Conservation (phyloP, 2,113 vertebrate genomes). For the Ophthalmolycus amberensis region DNA sequence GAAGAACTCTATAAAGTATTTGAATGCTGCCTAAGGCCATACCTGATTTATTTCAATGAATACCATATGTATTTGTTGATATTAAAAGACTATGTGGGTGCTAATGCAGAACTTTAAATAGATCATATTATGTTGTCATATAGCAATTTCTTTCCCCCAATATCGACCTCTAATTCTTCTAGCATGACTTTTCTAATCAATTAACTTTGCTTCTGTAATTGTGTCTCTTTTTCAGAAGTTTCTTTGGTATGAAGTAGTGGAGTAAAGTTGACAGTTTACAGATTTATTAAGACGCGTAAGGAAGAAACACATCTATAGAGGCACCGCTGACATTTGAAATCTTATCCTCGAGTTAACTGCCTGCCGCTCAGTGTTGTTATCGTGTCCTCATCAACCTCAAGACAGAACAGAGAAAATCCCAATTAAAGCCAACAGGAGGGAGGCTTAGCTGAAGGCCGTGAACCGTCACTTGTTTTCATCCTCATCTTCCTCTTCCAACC, state of each 20-base stretch:
- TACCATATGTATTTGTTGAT: neutral
- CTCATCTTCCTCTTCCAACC: constrained; percentile 5
- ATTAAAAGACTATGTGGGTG: constrained; percentile 10
- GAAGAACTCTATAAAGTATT: neutral
- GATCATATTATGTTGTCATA: neutral
- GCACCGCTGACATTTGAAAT: constrained; percentile 36
- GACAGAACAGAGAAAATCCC: constrained; percentile 50
- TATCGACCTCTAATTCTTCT: neutral
- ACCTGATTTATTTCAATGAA: constrained; percentile 10
- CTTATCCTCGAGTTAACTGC: constrained; percentile 32
- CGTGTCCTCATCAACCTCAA: constrained; percentile 41
- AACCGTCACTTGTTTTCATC: constrained; percentile 43
- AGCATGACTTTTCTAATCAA: neutral
- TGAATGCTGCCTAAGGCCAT: neutral
- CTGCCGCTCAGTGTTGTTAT: constrained; percentile 32
- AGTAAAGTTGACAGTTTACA: neutral
- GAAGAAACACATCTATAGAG: constrained; percentile 6
- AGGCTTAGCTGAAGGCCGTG: constrained; percentile 34
- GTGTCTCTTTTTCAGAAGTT: neutral
- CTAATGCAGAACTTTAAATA: neutral
- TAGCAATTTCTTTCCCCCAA: neutral
- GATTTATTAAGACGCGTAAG: constrained; percentile 17
- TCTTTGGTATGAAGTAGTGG: neutral
- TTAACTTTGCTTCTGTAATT: neutral
- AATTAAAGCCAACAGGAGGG: constrained; percentile 38